Evolutionary conservation across 2,113 vertebrate species (phyloP), one percentile per base, ranked within the genome.

Genomic region (Phyllostomus hastatus): DNA sequence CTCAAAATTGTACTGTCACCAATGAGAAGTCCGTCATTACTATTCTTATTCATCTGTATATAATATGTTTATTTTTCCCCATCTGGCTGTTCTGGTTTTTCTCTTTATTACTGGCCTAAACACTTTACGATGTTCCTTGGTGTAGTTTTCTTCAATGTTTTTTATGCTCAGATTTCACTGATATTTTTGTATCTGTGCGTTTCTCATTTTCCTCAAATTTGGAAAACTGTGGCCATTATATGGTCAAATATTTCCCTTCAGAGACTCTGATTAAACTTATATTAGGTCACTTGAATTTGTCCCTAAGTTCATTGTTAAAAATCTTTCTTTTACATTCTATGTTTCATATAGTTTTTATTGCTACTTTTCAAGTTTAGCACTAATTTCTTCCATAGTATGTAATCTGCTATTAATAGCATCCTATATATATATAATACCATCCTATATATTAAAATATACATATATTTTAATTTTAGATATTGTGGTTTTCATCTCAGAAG

Each of bases 131-230:
- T 78, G 20, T n/a, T 85, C 61, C 3, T 52, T 54, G 7, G 19
- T 88, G 24, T 52, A 26, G 14, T 78, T 67, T 54, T 17, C 4
- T 41, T 54, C 52, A 61, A 61, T 19, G 20, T 78, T 76, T 78
- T 46, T 76, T 66, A 8, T 52, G n/a, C 46, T 88, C 54, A 52
- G 11, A 10, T 7, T 59, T 54, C 52, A 70, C n/a, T 93, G 12
- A 57, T 64, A 48, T 80, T 86, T 85, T 85, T 76, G 26, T 70
- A 22, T 22, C 8, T 81, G 26, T 81, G n/a, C 1, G 35, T 72
- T 88, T 73, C 46, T 81, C 28, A 50, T 73, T 88, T 88, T 94
- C 43, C 72, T 88, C 17, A 93, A 83, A 79, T 57, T 86, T 79
- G 72, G 54, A 52, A 73, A 75, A 67, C 43, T n/a, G 43, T 82